Base-by-base conservation (phyloP, 2,797 vertebrate genomes). In the Vipera latastei region DNA sequence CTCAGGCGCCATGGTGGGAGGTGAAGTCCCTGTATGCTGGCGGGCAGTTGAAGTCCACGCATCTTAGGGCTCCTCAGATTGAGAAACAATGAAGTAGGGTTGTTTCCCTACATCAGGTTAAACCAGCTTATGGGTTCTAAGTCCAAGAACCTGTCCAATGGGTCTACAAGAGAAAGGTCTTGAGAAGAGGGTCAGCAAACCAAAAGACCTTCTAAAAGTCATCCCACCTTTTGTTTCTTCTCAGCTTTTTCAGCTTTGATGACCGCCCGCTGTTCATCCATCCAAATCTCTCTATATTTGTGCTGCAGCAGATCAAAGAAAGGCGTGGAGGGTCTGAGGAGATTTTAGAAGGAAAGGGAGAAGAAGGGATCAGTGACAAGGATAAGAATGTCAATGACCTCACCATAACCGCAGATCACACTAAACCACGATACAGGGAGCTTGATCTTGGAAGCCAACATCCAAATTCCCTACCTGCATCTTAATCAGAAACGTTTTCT, bases 281-380 rank as follows among this genome's bases (percentile, higher is more conserved):
- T 95, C 98, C 98, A 98, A 20, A 96, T 95, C 91, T 98, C 97
- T 95, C 97, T 97, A 93, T 97, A 98, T 87, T 95, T 98, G 93
- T 98, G 97, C 56, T 98, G 98, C 53, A 98, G 95, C 60, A 98
- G 55, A 20, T 98, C 98, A 56, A 95, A 98, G 90, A 98, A 90
- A 1, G 98, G 98, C 0, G 98, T 98, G 3, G 97, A 96, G 18
- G 98, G 96, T 92, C 98, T 98, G 95, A 0, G 92, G 94, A 83
- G 94, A 7, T 94, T 26, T 59, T 53, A 92, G 91, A 94, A 93
- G 56, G 22, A 18, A 9, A 56, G 0, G 86, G 38, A 3, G 51
- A 53, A 53, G 51, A 53, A 53, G 9, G 51, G 6, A 59, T 56
- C 13, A 32, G 16, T 5, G 9, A 51, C 53, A 32, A 12, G 4